These are phyloP conservation scores for Metopia argyrocephala DNA, from an alignment of 2,888 invertebrate genomes.

Conservation along the genomic window DNA sequence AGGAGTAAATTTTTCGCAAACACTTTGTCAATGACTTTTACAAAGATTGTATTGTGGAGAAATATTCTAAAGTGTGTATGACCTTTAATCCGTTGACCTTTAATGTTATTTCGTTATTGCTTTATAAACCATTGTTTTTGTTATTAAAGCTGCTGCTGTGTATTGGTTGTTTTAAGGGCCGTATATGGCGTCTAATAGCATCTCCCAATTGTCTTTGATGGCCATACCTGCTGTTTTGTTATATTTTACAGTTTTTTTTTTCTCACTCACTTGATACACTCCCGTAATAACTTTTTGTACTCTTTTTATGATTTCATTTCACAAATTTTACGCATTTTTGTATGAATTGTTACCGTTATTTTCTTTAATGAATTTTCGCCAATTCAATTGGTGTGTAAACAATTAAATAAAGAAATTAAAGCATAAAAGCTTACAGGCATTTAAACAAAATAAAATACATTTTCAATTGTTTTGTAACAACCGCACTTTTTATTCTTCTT, in stretches of 20 bases:
- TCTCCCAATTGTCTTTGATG: conserved; percentile 49
- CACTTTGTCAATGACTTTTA: not conserved
- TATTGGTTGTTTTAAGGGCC: not conserved
- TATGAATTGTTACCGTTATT: conserved; percentile 19
- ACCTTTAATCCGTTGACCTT: conserved; percentile 65
- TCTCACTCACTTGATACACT: not conserved
- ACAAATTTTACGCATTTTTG: not conserved
- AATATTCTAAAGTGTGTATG: no score
- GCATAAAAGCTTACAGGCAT: not conserved
- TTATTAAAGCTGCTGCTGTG: not conserved
- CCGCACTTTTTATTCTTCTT: not conserved
- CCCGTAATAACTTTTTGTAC: not conserved
- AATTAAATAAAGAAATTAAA: conserved; percentile 39
- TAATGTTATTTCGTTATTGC: conserved; percentile 35
- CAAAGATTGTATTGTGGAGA: no score
- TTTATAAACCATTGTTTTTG: not conserved
- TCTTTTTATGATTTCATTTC: conserved; percentile 50
- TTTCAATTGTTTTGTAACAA: not conserved
- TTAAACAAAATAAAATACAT: conserved; percentile 9
- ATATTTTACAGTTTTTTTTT: conserved; percentile 2
- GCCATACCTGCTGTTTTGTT: conserved; percentile 2
- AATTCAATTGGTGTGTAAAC: conserved; percentile 39
- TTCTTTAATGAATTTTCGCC: conserved; percentile 2
- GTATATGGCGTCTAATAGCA: conserved; percentile 42
- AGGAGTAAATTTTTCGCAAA: no score